These are phyloP conservation scores for Acrossocheilus fasciatus DNA, from an alignment of 2,797 vertebrate species.

Conservation along the genomic window DNA sequence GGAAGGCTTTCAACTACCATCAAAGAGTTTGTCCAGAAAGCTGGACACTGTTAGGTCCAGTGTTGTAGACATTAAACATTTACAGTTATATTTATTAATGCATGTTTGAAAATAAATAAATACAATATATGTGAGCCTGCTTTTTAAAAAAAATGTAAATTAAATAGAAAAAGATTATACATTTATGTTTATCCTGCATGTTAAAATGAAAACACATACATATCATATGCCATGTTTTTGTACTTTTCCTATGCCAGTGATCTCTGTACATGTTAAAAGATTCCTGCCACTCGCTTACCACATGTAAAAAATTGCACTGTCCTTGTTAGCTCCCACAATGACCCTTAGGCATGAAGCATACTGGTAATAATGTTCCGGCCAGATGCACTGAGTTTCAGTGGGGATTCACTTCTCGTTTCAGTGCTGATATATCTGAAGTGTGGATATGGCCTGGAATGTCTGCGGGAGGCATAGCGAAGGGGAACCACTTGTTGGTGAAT, in stretches of 20 bases:
- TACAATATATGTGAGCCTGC: not conserved
- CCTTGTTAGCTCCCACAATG: conserved; percentile 53
- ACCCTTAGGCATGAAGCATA: conserved; percentile 54
- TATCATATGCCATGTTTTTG: not conserved
- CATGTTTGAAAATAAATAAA: not conserved
- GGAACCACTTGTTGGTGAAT: conserved; percentile 50
- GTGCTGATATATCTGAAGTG: conserved; percentile 51
- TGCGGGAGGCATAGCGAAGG: conserved; percentile 45
- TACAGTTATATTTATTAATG: not conserved
- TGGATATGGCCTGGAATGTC: conserved; percentile 51
- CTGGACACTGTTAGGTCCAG: conserved; percentile 21
- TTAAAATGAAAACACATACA: not conserved
- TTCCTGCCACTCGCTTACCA: conserved; percentile 49
- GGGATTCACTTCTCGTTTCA: conserved; percentile 43
- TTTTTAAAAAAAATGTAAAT: not conserved
- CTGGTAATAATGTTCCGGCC: conserved; percentile 53
- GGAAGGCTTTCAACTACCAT: conserved; percentile 31
- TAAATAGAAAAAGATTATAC: not conserved
- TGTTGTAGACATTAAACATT: not conserved
- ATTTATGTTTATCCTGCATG: not conserved
- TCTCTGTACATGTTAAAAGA: conserved; percentile 19
- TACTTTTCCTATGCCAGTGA: not conserved
- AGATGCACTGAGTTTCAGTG: conserved; percentile 46
- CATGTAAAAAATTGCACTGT: conserved; percentile 52
- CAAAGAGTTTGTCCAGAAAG: conserved; percentile 43